Percentiles rank a stretch among this genome's conserved stretches.
phyloP scores from a whole-genome alignment of 2,113 vertebrate genomes.

The Salvelinus fontinalis region DNA sequence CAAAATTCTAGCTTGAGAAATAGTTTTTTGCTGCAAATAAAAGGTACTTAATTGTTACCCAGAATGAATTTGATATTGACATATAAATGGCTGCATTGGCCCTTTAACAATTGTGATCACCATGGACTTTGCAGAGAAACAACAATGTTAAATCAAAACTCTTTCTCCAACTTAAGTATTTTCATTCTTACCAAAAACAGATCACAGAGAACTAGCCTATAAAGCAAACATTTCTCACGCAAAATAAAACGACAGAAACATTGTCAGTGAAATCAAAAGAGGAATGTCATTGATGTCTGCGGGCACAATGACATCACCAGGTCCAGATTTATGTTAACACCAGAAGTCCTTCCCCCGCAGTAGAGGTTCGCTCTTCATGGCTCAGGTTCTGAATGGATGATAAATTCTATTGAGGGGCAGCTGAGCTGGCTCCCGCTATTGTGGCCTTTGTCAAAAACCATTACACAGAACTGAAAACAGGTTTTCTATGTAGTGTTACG shows the following conservation, averaged over 20 bases:
- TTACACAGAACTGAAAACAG: slow-evolving; percentile 36
- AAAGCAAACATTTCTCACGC: background rate
- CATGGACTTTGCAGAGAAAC: background rate
- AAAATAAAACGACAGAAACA: background rate
- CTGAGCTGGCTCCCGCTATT: slow-evolving; percentile 21
- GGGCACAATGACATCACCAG: slow-evolving; percentile 2
- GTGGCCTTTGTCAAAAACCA: slow-evolving; percentile 31
- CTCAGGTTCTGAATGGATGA: slow-evolving; percentile 22
- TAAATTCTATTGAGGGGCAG: slow-evolving; percentile 24
- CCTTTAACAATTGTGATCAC: background rate
- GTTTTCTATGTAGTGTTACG: slow-evolving; percentile 26
- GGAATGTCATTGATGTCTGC: slow-evolving; percentile 13
- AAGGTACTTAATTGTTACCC: no score
- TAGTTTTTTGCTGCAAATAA: no score
- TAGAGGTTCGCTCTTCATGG: background rate
- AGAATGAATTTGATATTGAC: no score
- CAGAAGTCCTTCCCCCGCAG: background rate
- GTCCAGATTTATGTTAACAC: slow-evolving; percentile 15
- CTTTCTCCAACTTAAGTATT: background rate
- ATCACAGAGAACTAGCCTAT: background rate
- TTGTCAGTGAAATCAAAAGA: slow-evolving; percentile 6
- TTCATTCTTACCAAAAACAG: background rate
- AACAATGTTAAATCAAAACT: background rate
- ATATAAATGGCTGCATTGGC: no score
- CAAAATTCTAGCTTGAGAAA: no score